Evolutionary conservation across 2,888 invertebrate genomes (phyloP).

Genomic region (Hecatera dysodea): DNA sequence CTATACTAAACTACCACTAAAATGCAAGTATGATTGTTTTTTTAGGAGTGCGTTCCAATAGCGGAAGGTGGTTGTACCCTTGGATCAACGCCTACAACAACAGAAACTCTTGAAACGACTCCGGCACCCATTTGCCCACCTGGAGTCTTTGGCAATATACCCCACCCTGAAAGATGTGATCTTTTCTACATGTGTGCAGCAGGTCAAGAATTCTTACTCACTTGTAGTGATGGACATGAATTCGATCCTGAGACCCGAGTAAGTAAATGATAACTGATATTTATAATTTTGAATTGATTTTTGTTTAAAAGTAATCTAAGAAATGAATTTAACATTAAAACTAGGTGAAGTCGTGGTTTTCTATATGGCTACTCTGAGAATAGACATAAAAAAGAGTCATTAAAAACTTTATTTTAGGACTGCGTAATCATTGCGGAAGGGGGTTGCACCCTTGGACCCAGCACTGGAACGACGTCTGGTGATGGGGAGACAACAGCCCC

Average conservation of each 20-base stretch:
- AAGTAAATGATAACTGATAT: neutral
- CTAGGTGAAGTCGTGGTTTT: no score
- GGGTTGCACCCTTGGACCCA: conserved; percentile 18
- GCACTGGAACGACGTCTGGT: conserved; percentile 15
- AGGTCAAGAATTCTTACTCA: conserved; percentile 58
- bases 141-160: conserved; percentile 64
- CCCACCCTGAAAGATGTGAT: conserved; percentile 68
- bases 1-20: no score
- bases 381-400: no score
- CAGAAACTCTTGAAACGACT: neutral
- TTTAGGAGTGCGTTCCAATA: conserved; percentile 16
- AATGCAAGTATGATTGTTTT: neutral
- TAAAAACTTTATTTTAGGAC: neutral
- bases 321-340: no score
- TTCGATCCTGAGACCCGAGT: conserved; percentile 58
- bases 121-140: conserved; percentile 57
- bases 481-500: neutral
- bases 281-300: neutral
- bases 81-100: neutral
- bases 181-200: conserved; percentile 69
- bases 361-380: no score
- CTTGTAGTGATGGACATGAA: conserved; percentile 67
- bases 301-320: no score
- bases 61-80: conserved; percentile 27
- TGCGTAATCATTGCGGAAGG: conserved; percentile 17